A percentile compares a stretch with the other conserved stretches of the same genome.
Evolutionary conservation across 1,140 invertebrate species (phyloP).

Genomic region (Periplaneta americana): DNA sequence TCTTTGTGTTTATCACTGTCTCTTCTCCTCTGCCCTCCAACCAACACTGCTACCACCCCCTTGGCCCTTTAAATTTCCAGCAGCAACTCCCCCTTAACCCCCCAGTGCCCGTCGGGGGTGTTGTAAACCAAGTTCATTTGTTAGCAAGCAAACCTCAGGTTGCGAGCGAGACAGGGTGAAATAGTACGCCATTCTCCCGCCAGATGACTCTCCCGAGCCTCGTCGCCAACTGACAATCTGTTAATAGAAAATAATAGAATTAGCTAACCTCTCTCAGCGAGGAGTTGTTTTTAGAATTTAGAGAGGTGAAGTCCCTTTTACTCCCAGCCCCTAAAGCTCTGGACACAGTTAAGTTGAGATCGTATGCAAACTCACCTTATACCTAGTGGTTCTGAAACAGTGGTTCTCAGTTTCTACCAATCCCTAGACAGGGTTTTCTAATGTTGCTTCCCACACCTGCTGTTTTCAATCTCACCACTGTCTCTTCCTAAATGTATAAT

Average conservation of each 20-base stretch:
- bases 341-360: not conserved
- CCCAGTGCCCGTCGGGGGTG: not conserved
- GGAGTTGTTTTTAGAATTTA: constrained; percentile 14
- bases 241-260: constrained; percentile 18
- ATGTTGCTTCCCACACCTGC: too few species aligned
- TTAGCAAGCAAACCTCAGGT: not conserved
- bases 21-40: not conserved
- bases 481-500: too few species aligned
- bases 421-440: too few species aligned
- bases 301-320: not conserved
- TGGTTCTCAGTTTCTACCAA: too few species aligned
- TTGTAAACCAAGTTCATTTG: constrained; percentile 14
- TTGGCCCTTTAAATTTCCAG: not conserved
- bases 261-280: constrained; percentile 7
- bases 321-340: not conserved
- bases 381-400: too few species aligned
- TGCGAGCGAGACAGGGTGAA: not conserved
- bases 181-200: constrained; percentile 10
- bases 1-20: not conserved
- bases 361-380: not conserved
- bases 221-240: constrained; percentile 13
- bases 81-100: not conserved
- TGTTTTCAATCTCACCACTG: too few species aligned
- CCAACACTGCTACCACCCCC: not conserved
- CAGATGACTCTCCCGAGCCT: constrained; percentile 14